Base-by-base conservation (phyloP, 35 echinoderm and acorn worm genomes). In the Eucidaris tribuloides region DNA sequence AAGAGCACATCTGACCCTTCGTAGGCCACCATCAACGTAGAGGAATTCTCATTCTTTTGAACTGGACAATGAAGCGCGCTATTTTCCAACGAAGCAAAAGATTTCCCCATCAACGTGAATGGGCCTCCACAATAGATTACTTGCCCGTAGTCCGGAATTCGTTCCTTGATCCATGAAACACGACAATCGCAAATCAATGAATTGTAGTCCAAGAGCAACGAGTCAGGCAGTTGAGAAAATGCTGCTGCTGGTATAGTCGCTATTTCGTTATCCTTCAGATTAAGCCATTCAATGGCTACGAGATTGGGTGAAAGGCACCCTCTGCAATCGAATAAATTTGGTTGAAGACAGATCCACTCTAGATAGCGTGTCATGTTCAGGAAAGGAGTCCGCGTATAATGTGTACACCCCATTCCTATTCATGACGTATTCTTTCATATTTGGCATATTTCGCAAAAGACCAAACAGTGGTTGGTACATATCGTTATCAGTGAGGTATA, bases 271-370 rank as follows among this genome's bases (percentile, higher is more conserved):
- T 36, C 41, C 44, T 4, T 41, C 34, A 74, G 38, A 44, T 74
- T 5, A 20, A 74, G 28, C 19, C n/a, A 25, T 35, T 3, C 9
- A n/a, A 74, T 33, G 44, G 68, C 33, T 74, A n/a, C 28, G 37
- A 74, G 68, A 25, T 74, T 74, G 36, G 41, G n/a, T n/a, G 15
- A 13, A 74, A 74, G 35, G 68, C 11, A 74, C 44, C 68, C 38
- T 13, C 36, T n/a, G 34, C 14, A 44, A 74, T 74, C 7, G 34
- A n/a, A 20, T 38, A 74, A 18, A 74, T 74, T 24, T 44, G 4
- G 24, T 74, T 74, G 7, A 44, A 15, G 68, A 74, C 22, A 74
- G 38, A 44, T 74, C 68, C 38, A 74, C 19, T 13, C 44, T 22
- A 9, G 68, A 27, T 9, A 74, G 44, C 14, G 68, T 22, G 13